Base-by-base conservation (phyloP, 2,113 vertebrate genomes). In the Strix aluco region DNA sequence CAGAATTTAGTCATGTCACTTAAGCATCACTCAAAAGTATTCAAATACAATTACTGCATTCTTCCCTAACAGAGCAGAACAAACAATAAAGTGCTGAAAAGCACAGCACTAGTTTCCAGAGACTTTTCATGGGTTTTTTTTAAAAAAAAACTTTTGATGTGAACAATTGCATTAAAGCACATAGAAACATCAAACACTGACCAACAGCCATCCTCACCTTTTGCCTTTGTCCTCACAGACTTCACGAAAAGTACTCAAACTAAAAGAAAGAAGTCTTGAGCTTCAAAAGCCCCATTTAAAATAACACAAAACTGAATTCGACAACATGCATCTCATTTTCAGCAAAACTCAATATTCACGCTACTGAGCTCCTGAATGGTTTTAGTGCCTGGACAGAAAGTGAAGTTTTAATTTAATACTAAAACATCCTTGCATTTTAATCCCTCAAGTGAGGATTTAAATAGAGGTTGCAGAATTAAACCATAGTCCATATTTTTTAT, bases 291-390 rank as follows among this genome's bases (percentile, higher is more conserved):
- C 21, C 19, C 27, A 10, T 29, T 26, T 16, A 77, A 78, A 30
- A 46, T 2, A 59, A 9, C 9, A 34, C 13, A 65, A 61, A 95
- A n/a, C 5, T 7, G 1, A 77, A 61, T n/a, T 21, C 55, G 19
- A 67, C 73, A 81, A 70, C 29, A 57, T 16, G 30, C 9, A 70
- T 13, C 54, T 29, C 6, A 57, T 18, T 84, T 57, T 49, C 55
- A 81, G 73, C 30, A 77, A 77, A 84, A 55, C 1, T 13, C 26
- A 13, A 8, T 15, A 30, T 46, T 77, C 0, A 0, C 2, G 2
- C 44, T 58, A 55, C 13, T 21, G 19, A 92, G 21, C 7, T 86
- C 32, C 59, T 80, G 13, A 36, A 84, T 47, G 5, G 0, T 46
- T 84, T n/a, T 32, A 65, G 11, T 21, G 20, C 8, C 67, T 26